Percentiles rank a stretch among this genome's conserved stretches.
Evolutionary conservation across 2,888 invertebrate genomes (phyloP).

Genomic region (Pollenia labialis): DNA sequence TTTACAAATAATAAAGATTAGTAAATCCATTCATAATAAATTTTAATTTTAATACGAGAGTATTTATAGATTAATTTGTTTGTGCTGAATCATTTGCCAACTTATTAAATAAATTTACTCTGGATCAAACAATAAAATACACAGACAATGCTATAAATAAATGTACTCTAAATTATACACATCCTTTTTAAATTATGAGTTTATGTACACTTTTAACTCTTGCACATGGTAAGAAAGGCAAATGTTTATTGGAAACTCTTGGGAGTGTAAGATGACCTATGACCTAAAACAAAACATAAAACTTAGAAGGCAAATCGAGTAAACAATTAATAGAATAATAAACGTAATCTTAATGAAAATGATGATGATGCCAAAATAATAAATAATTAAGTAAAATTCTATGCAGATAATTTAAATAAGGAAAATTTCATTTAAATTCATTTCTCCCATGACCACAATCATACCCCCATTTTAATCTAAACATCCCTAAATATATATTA

Average conservation of each 20-base stretch:
- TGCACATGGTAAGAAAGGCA: neutral
- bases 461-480: neutral
- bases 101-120: neutral
- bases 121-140: neutral
- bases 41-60: slow-evolving; percentile 24
- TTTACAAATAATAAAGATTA: neutral
- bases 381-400: slow-evolving; percentile 9
- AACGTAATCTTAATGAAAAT: neutral
- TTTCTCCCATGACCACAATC: slow-evolving; percentile 32
- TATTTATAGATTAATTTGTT: slow-evolving; percentile 39
- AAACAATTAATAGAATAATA: neutral
- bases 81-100: neutral
- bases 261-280: slow-evolving; percentile 12
- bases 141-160: neutral
- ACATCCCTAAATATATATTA: neutral
- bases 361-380: neutral
- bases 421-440: slow-evolving; percentile 47
- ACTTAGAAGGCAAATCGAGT: slow-evolving; percentile 9
- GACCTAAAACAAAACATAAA: neutral
- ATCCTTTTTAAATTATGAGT: neutral
- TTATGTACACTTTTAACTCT: neutral
- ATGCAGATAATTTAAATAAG: slow-evolving; percentile 5
- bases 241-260: slow-evolving; percentile 39
- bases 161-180: neutral
- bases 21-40: neutral